Conservation (phyloP, 2,797 vertebrate species). For the Naso thynnoides region DNA sequence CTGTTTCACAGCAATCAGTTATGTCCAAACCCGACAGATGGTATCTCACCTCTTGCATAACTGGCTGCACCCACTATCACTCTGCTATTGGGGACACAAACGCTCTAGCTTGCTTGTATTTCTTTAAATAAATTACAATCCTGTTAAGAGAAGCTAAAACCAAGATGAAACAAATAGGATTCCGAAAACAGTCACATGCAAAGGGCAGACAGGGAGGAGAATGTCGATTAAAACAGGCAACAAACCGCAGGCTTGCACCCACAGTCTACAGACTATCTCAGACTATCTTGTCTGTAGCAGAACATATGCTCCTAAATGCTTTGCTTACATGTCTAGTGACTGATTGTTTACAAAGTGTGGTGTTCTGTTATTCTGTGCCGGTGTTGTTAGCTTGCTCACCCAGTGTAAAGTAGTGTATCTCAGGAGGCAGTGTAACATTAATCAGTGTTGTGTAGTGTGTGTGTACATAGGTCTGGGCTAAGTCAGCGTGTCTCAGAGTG, state of each 20-base stretch:
- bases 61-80: too few species aligned
- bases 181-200: too few species aligned
- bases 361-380: not conserved
- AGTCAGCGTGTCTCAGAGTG: slow-evolving; percentile 91
- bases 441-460: slow-evolving; percentile 87
- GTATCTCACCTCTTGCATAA: too few species aligned
- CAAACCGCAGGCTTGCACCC: too few species aligned
- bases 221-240: too few species aligned
- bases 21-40: not conserved
- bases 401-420: slow-evolving; percentile 92
- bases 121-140: too few species aligned
- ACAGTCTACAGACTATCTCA: too few species aligned
- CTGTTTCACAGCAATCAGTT: not conserved
- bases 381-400: slow-evolving; percentile 85
- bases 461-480: slow-evolving; percentile 92
- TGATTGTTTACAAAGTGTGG: slow-evolving; percentile 15
- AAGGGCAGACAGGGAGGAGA: too few species aligned
- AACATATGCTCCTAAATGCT: not conserved
- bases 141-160: too few species aligned
- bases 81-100: too few species aligned
- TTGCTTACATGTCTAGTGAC: slow-evolving; percentile 20
- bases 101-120: too few species aligned
- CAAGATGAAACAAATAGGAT: too few species aligned
- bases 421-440: slow-evolving; percentile 88
- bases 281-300: not conserved